Evolutionary conservation across 2,113 vertebrate genomes (phyloP).

Genomic region (Neomonachus schauinslandi): DNA sequence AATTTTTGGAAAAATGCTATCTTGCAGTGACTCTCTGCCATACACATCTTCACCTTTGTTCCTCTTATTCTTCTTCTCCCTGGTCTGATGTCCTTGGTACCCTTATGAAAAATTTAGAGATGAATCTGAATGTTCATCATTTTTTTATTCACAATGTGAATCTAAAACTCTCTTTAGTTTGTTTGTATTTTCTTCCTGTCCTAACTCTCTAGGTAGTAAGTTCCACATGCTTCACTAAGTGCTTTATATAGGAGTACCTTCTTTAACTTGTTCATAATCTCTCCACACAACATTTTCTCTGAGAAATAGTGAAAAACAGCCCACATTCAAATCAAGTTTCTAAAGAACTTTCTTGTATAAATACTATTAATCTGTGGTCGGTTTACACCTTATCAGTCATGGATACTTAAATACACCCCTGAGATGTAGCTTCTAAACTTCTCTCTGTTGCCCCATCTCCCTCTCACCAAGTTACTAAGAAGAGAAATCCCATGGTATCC

Average conservation of each 20-base stretch:
- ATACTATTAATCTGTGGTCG: slow-evolving; percentile 27
- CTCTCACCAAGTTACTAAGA: background rate
- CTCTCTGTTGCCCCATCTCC: background rate
- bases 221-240: background rate
- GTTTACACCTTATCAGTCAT: slow-evolving; percentile 34
- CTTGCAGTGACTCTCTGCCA: fast-evolving
- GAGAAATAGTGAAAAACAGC: background rate
- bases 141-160: background rate
- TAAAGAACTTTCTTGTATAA: background rate
- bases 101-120: background rate
- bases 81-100: background rate
- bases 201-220: background rate
- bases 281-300: background rate
- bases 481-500: slow-evolving; percentile 26
- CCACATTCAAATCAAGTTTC: background rate
- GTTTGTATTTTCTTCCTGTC: background rate
- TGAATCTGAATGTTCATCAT: background rate
- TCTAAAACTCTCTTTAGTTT: background rate
- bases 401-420: background rate
- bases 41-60: background rate
- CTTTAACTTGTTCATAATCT: background rate
- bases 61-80: background rate
- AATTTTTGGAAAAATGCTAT: background rate
- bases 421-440: slow-evolving; percentile 31
- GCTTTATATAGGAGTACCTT: background rate